Conservation (phyloP, 1,140 invertebrate species). For the Drosophila punjabiensis region DNA sequence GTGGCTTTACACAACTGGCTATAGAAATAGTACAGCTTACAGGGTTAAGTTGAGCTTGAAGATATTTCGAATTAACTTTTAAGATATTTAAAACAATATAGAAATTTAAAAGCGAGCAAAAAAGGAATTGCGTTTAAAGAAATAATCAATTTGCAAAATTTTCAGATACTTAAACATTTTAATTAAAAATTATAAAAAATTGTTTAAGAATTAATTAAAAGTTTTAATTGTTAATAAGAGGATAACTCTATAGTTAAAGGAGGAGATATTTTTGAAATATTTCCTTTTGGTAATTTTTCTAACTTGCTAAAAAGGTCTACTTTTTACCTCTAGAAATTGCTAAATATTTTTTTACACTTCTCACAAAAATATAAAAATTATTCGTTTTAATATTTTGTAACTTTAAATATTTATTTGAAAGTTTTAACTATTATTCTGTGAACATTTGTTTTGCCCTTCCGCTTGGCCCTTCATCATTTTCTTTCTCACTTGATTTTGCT, state of each 20-base stretch:
- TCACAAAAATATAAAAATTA: background rate
- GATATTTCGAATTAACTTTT: background rate
- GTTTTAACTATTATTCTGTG: background rate
- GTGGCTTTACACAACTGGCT: background rate
- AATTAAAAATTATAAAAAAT: too few species aligned
- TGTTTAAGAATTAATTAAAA: too few species aligned
- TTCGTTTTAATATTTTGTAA: background rate
- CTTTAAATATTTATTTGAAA: background rate
- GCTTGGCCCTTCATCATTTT: conserved; percentile 49
- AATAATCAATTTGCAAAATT: too few species aligned
- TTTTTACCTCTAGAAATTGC: background rate
- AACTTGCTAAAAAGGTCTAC: rapidly evolving
- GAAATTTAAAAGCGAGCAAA: background rate
- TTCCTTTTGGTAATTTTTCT: background rate
- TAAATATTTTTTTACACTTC: background rate
- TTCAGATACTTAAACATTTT: too few species aligned
- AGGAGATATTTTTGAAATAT: background rate
- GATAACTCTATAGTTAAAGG: too few species aligned
- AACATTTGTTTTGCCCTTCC: conserved; percentile 10
- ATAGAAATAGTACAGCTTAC: background rate
- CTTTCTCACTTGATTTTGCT: conserved; percentile 48
- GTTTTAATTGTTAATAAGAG: too few species aligned
- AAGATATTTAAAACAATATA: background rate
- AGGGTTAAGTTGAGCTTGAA: background rate
- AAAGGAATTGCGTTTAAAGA: too few species aligned